phyloP scores from a whole-genome alignment of 35 echinoderm and acorn worm species.

The Eucidaris tribuloides region DNA sequence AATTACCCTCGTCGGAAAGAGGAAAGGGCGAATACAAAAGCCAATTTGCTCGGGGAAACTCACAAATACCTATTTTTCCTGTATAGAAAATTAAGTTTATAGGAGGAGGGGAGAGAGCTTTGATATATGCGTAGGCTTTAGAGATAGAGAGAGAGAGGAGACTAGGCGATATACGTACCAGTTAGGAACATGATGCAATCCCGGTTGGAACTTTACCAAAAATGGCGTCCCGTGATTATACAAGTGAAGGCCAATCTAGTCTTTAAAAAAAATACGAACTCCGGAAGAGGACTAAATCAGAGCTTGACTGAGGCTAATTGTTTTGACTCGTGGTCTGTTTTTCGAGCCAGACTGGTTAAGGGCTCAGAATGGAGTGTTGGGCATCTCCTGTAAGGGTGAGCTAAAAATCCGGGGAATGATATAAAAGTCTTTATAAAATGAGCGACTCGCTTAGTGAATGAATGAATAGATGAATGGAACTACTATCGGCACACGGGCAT shows the following conservation, averaged over 20 bases:
- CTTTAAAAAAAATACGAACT: neutral
- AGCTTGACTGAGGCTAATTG: slow-evolving; percentile 11
- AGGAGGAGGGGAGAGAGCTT: neutral
- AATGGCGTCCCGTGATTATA: slow-evolving; percentile 15
- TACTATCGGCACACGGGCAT: slow-evolving; percentile 3
- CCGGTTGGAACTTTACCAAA: neutral
- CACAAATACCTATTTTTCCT: slow-evolving; percentile 34
- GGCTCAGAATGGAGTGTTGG: neutral
- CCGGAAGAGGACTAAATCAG: slow-evolving; percentile 19
- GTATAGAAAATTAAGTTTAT: slow-evolving; percentile 16
- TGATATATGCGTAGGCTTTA: neutral
- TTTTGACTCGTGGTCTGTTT: neutral
- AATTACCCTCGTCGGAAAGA: slow-evolving; percentile 12
- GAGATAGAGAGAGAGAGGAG: slow-evolving; percentile 18
- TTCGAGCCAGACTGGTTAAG: neutral
- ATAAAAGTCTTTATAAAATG: slow-evolving; percentile 14
- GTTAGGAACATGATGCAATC: slow-evolving; percentile 32
- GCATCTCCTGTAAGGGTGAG: neutral
- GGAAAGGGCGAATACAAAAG: neutral
- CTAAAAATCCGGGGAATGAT: slow-evolving; percentile 13
- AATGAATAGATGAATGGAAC: slow-evolving; percentile 16
- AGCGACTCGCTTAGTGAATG: slow-evolving; percentile 3
- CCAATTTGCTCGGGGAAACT: slow-evolving; percentile 27
- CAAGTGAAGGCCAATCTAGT: neutral
- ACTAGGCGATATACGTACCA: slow-evolving; percentile 12